Conservation (phyloP, 2,888 invertebrate genomes). For the Nemapogon koenigi region DNA sequence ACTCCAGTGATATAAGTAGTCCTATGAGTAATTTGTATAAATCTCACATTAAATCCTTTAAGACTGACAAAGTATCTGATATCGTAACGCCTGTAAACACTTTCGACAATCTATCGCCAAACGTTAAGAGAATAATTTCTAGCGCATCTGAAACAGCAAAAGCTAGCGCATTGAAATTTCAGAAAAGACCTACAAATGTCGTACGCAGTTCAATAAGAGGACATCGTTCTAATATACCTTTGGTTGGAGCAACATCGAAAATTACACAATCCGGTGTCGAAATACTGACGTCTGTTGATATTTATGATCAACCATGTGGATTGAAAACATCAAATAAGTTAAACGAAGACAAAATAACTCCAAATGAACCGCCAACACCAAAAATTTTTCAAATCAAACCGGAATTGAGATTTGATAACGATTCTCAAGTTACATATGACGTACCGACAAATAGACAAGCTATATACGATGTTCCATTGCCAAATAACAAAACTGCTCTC, state of each 20-base stretch:
- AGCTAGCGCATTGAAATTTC: constrained; percentile 39
- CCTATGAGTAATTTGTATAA: constrained; percentile 16
- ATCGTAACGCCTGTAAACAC: constrained; percentile 24
- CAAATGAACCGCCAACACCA: constrained; percentile 23
- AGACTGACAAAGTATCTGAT: constrained; percentile 34
- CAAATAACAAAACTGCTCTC: constrained; percentile 47
- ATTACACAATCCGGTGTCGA: constrained; percentile 57
- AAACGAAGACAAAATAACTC: constrained; percentile 21
- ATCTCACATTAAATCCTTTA: constrained; percentile 29
- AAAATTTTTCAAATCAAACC: constrained; percentile 29
- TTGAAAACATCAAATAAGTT: constrained; percentile 27
- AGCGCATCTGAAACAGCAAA: constrained; percentile 50
- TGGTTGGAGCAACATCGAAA: constrained; percentile 58
- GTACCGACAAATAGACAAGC: constrained; percentile 51
- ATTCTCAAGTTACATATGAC: constrained; percentile 44
- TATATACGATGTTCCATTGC: constrained; percentile 50
- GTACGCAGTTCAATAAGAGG: constrained; percentile 38
- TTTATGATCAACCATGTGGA: constrained; percentile 45
- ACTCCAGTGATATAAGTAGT: constrained; percentile 32
- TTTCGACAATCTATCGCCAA: constrained; percentile 66
- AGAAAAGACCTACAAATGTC: constrained; percentile 38
- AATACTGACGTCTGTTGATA: constrained; percentile 50
- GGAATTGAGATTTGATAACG: constrained; percentile 41
- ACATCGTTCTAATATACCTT: constrained; percentile 49
- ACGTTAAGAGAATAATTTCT: constrained; percentile 68